Conservation (phyloP, 2,888 invertebrate species). For the Antitype chi region DNA sequence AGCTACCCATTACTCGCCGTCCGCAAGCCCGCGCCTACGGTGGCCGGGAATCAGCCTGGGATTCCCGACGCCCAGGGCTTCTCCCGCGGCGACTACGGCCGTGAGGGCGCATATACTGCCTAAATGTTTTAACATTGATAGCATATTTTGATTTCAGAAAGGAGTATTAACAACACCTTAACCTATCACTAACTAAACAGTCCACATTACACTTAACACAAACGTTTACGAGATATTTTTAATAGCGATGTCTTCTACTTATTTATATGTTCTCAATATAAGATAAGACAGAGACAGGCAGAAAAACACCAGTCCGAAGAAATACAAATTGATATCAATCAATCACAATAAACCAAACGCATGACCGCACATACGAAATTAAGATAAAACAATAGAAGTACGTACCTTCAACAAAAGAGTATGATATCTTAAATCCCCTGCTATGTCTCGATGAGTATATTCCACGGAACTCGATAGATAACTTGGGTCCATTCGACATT, state of each 20-base stretch:
- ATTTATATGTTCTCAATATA: not conserved
- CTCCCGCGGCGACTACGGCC: too few species aligned
- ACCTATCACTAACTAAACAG: not conserved
- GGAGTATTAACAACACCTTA: not conserved
- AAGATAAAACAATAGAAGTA: constrained; percentile 65
- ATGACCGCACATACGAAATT: constrained; percentile 62
- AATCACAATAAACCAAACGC: constrained; percentile 56
- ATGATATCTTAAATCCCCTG: constrained; percentile 96
- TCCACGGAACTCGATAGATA: constrained; percentile 96
- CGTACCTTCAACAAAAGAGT: constrained; percentile 97
- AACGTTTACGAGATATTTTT: not conserved
- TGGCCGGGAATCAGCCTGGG: too few species aligned
- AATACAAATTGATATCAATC: constrained; percentile 45
- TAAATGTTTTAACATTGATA: too few species aligned
- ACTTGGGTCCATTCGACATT: constrained; percentile 97
- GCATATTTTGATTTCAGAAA: not conserved
- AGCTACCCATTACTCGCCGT: too few species aligned
- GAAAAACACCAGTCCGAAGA: constrained; percentile 3
- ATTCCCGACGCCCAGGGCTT: too few species aligned
- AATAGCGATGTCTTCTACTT: not conserved
- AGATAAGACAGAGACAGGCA: not conserved
- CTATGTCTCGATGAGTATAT: constrained; percentile 94
- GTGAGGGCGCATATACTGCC: too few species aligned
- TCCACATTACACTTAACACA: too few species aligned
- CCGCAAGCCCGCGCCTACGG: too few species aligned